phyloP scores from a whole-genome alignment of 2,888 invertebrate genomes.

The Auanema sp. region DNA sequence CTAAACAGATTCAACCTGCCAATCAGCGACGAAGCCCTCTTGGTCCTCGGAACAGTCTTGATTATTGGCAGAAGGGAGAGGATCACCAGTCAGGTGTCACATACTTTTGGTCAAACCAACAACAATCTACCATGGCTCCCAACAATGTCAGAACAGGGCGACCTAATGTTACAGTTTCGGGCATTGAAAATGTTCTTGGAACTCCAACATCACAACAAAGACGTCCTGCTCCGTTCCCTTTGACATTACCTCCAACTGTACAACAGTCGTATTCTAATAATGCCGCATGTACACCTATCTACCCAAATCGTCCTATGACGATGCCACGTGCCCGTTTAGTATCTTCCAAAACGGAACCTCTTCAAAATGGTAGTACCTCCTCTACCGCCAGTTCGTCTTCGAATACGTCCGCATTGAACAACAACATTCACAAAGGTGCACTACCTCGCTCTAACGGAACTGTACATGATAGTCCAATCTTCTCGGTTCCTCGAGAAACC shows the following conservation, averaged over 20 bases:
- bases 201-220: background rate
- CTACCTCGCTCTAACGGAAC: constrained; percentile 10
- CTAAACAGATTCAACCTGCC: background rate
- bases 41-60: constrained; percentile 27
- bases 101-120: constrained; percentile 30
- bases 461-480: constrained; percentile 15
- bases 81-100: constrained; percentile 36
- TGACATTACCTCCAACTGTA: constrained; percentile 13
- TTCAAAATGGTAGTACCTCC: too few species aligned
- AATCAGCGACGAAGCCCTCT: background rate
- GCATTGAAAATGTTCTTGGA: background rate
- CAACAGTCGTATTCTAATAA: background rate
- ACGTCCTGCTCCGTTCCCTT: constrained; percentile 20
- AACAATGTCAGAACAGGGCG: constrained; percentile 19
- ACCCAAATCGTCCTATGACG: constrained; percentile 15
- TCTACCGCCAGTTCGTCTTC: background rate
- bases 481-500: background rate
- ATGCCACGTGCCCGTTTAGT: constrained; percentile 9
- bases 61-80: constrained; percentile 41
- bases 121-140: constrained; percentile 17
- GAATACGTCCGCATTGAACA: background rate
- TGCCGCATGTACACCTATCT: constrained; percentile 1
- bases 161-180: constrained; percentile 11
- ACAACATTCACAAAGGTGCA: background rate
- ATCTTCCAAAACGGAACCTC: too few species aligned